Evolutionary conservation across 1,140 invertebrate species (phyloP).

Genomic region (Frieseomelitta varia): DNA sequence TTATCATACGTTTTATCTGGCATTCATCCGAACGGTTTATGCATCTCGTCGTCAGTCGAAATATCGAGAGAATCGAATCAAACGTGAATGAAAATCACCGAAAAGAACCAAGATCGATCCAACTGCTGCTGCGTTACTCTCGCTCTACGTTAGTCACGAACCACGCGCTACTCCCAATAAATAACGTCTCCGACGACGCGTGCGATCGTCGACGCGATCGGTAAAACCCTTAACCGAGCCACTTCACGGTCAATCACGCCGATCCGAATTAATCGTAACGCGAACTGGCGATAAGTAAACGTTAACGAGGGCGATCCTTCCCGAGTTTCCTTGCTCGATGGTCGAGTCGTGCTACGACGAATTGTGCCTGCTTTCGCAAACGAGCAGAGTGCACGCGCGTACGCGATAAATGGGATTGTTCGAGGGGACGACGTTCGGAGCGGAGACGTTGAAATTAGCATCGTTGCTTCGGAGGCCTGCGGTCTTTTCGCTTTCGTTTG

Average conservation of each 20-base stretch:
- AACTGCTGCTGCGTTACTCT: neutral
- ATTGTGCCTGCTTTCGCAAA: neutral
- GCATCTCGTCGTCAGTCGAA: neutral
- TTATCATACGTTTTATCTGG: neutral
- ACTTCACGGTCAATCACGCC: neutral
- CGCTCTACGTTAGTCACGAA: no score
- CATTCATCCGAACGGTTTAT: neutral
- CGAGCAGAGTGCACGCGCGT: neutral
- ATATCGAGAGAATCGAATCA: neutral
- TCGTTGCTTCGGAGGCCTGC: neutral
- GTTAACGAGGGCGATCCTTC: constrained; percentile 24
- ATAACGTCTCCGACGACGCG: neutral
- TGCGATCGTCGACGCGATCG: no score
- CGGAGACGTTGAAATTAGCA: neutral
- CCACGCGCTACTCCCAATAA: no score
- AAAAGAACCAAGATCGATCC: neutral
- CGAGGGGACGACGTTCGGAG: neutral
- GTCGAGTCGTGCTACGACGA: neutral
- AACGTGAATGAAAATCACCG: neutral
- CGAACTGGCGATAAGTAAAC: constrained; percentile 33
- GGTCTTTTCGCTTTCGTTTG: neutral
- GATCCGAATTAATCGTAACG: constrained; percentile 16
- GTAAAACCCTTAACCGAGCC: constrained; percentile 25
- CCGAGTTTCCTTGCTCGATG: neutral
- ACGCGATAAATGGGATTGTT: neutral